Percentiles rank a stretch among this genome's conserved stretches.
Conservation (phyloP, 2,113 vertebrate genomes). For the Copsychus sechellarum region DNA sequence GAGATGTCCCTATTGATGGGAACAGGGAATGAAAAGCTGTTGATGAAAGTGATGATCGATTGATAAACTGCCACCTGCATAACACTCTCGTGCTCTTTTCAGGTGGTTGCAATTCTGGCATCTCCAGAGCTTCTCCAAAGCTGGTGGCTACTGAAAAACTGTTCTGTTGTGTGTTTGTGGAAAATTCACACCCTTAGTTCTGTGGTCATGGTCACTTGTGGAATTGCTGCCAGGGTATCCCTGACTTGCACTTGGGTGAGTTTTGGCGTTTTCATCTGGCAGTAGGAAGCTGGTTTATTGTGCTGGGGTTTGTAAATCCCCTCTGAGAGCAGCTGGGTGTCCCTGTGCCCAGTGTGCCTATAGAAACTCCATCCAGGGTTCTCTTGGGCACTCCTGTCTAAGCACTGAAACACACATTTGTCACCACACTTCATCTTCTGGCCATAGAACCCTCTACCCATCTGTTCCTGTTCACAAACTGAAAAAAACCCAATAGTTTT, state of each 20-base stretch:
- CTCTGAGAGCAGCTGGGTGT: neutral
- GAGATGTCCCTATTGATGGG: slow-evolving; percentile 45
- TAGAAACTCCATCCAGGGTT: neutral
- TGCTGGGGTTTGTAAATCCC: neutral
- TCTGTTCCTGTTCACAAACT: neutral
- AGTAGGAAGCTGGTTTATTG: neutral
- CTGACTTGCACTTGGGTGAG: neutral
- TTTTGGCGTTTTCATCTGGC: neutral
- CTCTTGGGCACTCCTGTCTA: neutral
- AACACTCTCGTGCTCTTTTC: neutral
- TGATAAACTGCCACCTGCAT: slow-evolving; percentile 24
- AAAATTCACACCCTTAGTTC: neutral
- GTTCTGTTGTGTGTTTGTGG: neutral
- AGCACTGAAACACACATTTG: neutral
- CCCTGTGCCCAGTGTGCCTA: neutral
- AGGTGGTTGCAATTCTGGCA: neutral
- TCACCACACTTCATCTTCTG: neutral
- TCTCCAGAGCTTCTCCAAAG: neutral
- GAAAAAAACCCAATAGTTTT: neutral
- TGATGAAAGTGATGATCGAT: slow-evolving; percentile 25
- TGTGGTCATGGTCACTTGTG: neutral
- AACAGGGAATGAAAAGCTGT: slow-evolving; percentile 26
- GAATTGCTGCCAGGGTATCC: neutral
- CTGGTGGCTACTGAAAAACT: neutral
- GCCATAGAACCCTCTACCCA: neutral